phyloP scores from a whole-genome alignment of 2,113 vertebrate genomes.

The Myiagra hebetior region DNA sequence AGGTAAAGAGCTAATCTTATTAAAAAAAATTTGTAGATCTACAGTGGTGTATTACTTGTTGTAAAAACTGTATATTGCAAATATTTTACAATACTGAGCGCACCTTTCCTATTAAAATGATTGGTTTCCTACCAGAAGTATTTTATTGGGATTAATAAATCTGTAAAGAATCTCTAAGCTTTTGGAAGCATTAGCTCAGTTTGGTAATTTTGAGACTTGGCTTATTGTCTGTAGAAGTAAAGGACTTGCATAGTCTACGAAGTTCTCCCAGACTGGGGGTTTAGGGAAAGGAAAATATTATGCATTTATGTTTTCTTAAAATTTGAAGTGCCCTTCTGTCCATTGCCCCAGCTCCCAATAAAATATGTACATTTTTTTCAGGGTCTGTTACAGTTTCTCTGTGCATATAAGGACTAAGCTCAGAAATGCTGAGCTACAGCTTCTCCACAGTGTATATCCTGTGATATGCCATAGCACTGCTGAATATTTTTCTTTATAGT shows the following conservation, averaged over 20 bases:
- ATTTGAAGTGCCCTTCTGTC: not conserved
- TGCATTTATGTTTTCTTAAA: not conserved
- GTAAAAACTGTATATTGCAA: conserved; percentile 63
- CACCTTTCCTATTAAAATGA: conserved; percentile 54
- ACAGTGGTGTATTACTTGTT: not conserved
- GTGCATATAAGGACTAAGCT: not conserved
- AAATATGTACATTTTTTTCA: not conserved
- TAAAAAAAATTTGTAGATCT: not conserved
- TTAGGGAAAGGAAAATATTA: not conserved
- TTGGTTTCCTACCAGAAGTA: not conserved
- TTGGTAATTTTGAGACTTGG: not conserved
- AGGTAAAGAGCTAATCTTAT: not conserved
- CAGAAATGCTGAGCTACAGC: not conserved
- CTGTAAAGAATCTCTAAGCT: not conserved
- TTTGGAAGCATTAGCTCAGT: not conserved
- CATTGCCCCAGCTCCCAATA: not conserved
- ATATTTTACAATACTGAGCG: conserved; percentile 49
- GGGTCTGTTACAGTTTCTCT: not conserved
- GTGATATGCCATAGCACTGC: not conserved
- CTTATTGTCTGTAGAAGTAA: not conserved
- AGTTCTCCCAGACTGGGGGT: not conserved
- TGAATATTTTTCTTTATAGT: not conserved
- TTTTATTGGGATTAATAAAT: not conserved
- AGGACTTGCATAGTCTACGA: not conserved
- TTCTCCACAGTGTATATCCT: not conserved